Percentiles rank a stretch among this genome's conserved stretches.
phyloP scores from a whole-genome alignment of 2,888 invertebrate species.

The Melipona bicolor region DNA sequence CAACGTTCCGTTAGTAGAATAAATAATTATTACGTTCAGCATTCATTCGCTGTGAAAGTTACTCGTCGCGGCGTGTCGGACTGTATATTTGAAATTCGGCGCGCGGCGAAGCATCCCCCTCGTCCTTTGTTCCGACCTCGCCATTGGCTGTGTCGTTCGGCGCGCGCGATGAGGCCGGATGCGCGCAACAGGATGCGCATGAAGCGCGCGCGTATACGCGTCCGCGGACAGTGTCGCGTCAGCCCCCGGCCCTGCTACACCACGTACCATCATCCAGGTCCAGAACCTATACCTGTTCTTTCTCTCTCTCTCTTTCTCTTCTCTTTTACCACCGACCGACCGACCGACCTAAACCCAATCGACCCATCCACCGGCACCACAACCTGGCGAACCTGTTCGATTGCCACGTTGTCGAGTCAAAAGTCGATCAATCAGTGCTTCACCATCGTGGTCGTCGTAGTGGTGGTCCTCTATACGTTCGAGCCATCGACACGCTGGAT shows the following conservation, averaged over 20 bases:
- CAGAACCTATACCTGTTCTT: slow-evolving; percentile 79
- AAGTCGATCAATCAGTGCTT: slow-evolving; percentile 69
- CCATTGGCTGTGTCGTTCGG: slow-evolving; percentile 70
- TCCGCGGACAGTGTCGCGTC: slow-evolving; percentile 83
- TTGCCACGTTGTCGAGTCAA: slow-evolving; percentile 67
- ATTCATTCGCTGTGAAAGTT: too few relatives aligned
- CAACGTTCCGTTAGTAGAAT: too few relatives aligned
- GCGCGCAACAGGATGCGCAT: slow-evolving; percentile 76
- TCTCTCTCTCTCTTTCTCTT: slow-evolving; percentile 69
- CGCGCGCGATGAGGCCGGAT: slow-evolving; percentile 65
- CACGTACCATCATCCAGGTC: slow-evolving; percentile 82
- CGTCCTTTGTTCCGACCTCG: slow-evolving; percentile 56
- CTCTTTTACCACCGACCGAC: slow-evolving; percentile 68
- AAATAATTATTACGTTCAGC: too few relatives aligned
- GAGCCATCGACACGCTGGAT: slow-evolving; percentile 57
- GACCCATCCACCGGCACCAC: slow-evolving; percentile 66
- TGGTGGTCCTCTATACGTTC: slow-evolving; percentile 49
- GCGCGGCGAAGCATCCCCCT: slow-evolving; percentile 44
- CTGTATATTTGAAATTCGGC: slow-evolving; percentile 48
- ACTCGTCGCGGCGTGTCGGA: too few relatives aligned
- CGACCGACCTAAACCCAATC: slow-evolving; percentile 70
- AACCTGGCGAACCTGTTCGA: slow-evolving; percentile 62
- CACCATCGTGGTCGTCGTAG: slow-evolving; percentile 49
- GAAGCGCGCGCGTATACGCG: slow-evolving; percentile 78
- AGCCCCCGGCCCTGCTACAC: slow-evolving; percentile 83